A percentile compares a stretch with the other conserved stretches of the same genome.
phyloP scores from a whole-genome alignment of 2,113 vertebrate species.

The Ardeotis arabs region DNA sequence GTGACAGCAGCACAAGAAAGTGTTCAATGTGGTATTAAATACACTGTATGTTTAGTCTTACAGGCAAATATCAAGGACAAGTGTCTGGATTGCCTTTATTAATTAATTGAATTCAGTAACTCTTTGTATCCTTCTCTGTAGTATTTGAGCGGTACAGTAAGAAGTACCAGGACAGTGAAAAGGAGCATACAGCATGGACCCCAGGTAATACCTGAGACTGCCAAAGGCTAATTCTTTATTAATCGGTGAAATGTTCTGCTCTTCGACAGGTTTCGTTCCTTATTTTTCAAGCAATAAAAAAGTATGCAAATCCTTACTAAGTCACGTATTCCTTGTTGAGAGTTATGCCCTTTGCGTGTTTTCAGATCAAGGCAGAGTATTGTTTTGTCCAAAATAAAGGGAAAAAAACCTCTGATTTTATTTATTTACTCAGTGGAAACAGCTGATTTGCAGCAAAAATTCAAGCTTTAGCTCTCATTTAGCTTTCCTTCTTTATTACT shows the following conservation, averaged over 20 bases:
- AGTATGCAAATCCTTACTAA: background rate
- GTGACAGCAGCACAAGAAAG: background rate
- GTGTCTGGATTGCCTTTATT: background rate
- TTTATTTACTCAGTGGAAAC: background rate
- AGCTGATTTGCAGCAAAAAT: background rate
- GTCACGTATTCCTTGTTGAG: background rate
- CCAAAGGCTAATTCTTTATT: background rate
- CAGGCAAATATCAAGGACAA: background rate
- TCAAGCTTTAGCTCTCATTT: background rate
- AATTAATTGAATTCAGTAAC: background rate
- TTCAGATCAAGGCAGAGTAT: background rate
- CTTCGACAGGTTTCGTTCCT: background rate
- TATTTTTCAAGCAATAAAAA: background rate
- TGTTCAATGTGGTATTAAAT: background rate
- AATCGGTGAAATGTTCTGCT: background rate
- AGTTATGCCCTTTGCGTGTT: background rate
- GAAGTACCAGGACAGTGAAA: constrained; percentile 77
- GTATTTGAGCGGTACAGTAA: constrained; percentile 86
- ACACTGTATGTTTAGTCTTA: background rate
- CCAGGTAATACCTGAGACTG: constrained; percentile 77
- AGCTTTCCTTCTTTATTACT: background rate
- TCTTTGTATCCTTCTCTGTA: constrained; percentile 48
- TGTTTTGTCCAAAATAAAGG: background rate
- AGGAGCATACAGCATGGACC: constrained; percentile 75
- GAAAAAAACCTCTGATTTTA: background rate